Conservation (phyloP, 2,113 vertebrate genomes). For the Elaphurus davidianus region DNA sequence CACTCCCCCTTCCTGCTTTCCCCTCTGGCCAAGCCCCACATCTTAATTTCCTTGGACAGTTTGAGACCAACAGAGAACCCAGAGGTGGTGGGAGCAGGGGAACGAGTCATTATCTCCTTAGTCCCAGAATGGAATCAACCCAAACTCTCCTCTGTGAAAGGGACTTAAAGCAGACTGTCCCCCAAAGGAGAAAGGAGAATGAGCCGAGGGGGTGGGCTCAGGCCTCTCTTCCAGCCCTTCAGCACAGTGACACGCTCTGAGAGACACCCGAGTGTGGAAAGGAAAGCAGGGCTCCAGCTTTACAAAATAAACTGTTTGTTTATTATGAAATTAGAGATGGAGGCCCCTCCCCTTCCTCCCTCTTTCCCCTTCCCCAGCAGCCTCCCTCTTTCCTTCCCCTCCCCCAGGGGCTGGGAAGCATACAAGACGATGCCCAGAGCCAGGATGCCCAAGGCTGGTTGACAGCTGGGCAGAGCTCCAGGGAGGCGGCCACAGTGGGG, state of each 20-base stretch:
- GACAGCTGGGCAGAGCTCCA: conserved; percentile 67
- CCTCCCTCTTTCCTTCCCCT: conserved; percentile 31
- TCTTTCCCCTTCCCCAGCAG: conserved; percentile 56
- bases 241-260: conserved; percentile 8
- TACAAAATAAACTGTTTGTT: conserved; percentile 80
- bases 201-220: neutral
- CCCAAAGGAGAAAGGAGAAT: neutral
- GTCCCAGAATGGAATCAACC: neutral
- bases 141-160: neutral
- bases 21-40: neutral
- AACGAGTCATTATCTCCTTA: neutral
- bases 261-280: neutral
- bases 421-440: conserved; percentile 49
- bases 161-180: neutral
- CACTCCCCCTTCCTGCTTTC: neutral
- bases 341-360: conserved; percentile 72
- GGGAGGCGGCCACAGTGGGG: conserved; percentile 47
- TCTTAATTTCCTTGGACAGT: neutral
- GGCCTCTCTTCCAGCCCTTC: neutral
- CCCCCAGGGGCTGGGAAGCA: conserved; percentile 55
- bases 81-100: neutral
- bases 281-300: neutral
- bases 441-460: conserved; percentile 33
- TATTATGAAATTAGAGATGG: conserved; percentile 80
- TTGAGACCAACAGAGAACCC: neutral